A percentile compares a stretch with the other conserved stretches of the same genome.
phyloP scores from a whole-genome alignment of 2,113 vertebrate species.

The Uropsilus gracilis region DNA sequence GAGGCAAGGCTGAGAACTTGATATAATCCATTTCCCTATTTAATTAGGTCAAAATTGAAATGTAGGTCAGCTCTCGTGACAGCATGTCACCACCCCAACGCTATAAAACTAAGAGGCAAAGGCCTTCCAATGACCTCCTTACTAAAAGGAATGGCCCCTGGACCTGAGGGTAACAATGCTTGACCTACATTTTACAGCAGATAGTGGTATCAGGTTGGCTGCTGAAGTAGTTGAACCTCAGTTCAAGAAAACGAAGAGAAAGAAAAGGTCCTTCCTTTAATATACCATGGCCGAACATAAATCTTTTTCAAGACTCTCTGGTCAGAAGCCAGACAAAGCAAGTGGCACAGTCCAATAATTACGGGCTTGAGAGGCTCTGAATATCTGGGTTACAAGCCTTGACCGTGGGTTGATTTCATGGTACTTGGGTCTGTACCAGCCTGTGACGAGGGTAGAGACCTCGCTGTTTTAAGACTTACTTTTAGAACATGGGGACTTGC shows the following conservation, averaged over 20 bases:
- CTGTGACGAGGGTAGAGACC: not conserved
- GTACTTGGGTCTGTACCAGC: not conserved
- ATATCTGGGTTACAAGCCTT: not conserved
- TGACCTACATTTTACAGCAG: constrained; percentile 9
- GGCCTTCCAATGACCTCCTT: not conserved
- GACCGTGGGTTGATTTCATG: not conserved
- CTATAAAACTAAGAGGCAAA: not conserved
- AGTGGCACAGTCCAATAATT: not conserved
- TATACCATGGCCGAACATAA: not conserved
- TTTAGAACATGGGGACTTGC: not conserved
- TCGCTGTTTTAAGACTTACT: not conserved
- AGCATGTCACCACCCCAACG: not conserved
- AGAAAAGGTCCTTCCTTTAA: not conserved
- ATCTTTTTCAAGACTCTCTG: constrained; percentile 13
- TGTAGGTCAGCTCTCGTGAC: constrained; percentile 37
- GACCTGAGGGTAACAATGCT: not conserved
- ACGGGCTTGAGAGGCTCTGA: not conserved
- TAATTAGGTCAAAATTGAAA: constrained; percentile 51
- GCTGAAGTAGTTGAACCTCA: not conserved
- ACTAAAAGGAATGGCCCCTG: not conserved
- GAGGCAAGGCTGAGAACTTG: constrained; percentile 23
- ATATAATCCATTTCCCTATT: constrained; percentile 53
- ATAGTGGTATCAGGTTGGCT: not conserved
- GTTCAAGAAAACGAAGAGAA: not conserved
- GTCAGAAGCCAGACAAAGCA: constrained; percentile 22